Conservation (phyloP, 2,888 invertebrate species). For the Agrotis exclamationis region DNA sequence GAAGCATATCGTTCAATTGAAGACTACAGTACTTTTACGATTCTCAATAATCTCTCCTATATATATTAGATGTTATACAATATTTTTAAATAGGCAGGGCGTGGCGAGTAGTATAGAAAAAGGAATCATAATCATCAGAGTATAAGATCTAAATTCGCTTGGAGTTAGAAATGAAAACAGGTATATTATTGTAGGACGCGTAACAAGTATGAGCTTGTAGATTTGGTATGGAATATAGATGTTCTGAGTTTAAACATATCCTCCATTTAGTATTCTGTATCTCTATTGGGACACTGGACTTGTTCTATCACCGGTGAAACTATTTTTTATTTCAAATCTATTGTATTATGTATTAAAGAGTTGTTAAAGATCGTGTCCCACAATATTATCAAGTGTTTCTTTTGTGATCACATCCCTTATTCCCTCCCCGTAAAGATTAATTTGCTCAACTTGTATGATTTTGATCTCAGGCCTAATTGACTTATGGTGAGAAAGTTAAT, state of each 20-base stretch:
- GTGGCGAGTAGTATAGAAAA: constrained; percentile 79
- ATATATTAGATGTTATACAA: constrained; percentile 89
- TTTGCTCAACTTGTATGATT: constrained; percentile 60
- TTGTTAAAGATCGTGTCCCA: constrained; percentile 5
- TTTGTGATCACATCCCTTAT: constrained; percentile 24
- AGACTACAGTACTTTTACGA: constrained; percentile 89
- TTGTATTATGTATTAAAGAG: constrained; percentile 25
- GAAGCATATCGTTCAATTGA: constrained; percentile 90
- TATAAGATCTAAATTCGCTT: constrained; percentile 79
- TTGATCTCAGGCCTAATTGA: constrained; percentile 58
- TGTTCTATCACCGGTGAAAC: constrained; percentile 17
- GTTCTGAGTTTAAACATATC: constrained; percentile 66
- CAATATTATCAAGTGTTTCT: constrained; percentile 29
- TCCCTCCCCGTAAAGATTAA: constrained; percentile 37
- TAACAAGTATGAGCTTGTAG: constrained; percentile 88
- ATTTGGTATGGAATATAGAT: constrained; percentile 80
- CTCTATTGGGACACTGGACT: constrained; percentile 49
- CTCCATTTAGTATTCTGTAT: constrained; percentile 54
- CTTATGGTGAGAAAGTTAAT: constrained; percentile 54
- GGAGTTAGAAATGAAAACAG: constrained; percentile 73
- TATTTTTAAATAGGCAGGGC: constrained; percentile 83
- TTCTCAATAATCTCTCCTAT: constrained; percentile 90
- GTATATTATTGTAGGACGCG: constrained; percentile 83
- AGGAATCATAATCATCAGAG: constrained; percentile 80
- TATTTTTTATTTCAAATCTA: constrained; percentile 21